Evolutionary conservation across 2,888 invertebrate species (phyloP).

Genomic region (Timandra comae): DNA sequence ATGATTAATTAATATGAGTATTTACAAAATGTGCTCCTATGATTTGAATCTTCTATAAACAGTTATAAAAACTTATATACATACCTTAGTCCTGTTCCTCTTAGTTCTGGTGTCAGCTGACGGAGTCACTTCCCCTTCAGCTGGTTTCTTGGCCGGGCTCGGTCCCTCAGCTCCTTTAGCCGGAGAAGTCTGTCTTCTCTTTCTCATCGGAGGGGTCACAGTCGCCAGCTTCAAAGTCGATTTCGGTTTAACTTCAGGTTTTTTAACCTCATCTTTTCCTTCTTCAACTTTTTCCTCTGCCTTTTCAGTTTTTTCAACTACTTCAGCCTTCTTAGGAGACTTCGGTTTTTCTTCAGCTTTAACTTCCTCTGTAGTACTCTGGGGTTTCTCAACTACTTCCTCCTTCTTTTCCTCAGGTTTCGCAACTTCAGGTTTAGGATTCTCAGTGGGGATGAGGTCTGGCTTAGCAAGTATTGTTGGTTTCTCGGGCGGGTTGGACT

Average conservation of each 20-base stretch:
- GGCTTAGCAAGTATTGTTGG: conserved; percentile 36
- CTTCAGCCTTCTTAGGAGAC: conserved; percentile 24
- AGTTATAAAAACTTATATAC: conserved; percentile 4
- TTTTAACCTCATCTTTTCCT: conserved; percentile 42
- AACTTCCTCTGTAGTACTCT: conserved; percentile 32
- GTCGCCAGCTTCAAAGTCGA: conserved; percentile 75
- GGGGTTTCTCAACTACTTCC: conserved; percentile 36
- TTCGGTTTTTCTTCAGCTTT: conserved; percentile 35
- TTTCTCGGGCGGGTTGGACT: conserved; percentile 38
- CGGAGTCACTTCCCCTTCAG: conserved; percentile 50
- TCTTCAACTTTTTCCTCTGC: conserved; percentile 50
- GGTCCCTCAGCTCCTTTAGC: conserved; percentile 50
- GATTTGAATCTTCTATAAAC: too few species aligned
- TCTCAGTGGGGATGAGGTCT: conserved; percentile 37
- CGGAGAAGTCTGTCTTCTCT: conserved; percentile 71
- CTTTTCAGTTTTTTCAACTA: conserved; percentile 33
- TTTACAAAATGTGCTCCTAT: too few species aligned
- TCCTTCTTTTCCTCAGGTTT: conserved; percentile 52
- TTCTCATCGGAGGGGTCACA: conserved; percentile 73
- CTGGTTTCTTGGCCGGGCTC: conserved; percentile 50
- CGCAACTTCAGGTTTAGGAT: conserved; percentile 30
- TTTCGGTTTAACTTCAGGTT: conserved; percentile 56
- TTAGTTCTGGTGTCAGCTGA: conserved; percentile 61
- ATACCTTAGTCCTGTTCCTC: conserved; percentile 66
- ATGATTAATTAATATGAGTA: too few species aligned